Base-by-base conservation (phyloP, 2,797 vertebrate genomes). In the Naso thynnoides region DNA sequence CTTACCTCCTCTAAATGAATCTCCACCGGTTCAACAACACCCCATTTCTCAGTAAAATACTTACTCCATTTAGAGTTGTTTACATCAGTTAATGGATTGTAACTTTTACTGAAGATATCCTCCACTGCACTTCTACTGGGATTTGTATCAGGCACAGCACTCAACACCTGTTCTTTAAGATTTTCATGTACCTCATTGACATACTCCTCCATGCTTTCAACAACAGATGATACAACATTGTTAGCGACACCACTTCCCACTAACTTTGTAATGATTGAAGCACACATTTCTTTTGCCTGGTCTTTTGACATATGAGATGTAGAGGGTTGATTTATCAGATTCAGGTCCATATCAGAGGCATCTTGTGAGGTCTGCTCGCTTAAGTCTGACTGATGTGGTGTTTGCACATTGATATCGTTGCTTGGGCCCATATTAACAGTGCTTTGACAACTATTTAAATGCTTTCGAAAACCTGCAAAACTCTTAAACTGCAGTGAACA, bases 21-120 rank as follows among this genome's bases (percentile, higher is more conserved):
- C 53, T 79, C 70, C 0, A 57, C 0, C 0, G 65, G 69, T 45
- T 86, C 53, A 8, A 79, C 72, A 63, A 75, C 45, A 2, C 55
- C 44, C 66, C 70, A 72, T 80, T 86, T 71, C 3, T 56, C 56
- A 64, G 23, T 49, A 23, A 77, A 78, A 56, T 75, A 78, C 4
- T 68, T 82, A 1, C 0, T 72, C 45, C 65, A 50, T 75, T 84
- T 82, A 21, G n/a, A 15, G 10, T 67, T 82, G 23, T 49, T 49
- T 15, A 49, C 15, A 7, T 29, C 9, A 21, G 19, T 21, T 11
- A 47, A 47, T 10, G 9, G 44, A 55, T 38, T 55, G 11, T 21
- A 26, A 57, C 36, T 38, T 36, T 23, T 56, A 7, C 4, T 56
- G 21, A 56, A 39, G 7, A 56, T 8, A 4, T 39, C 54, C 24